Percentiles rank a stretch among this genome's conserved stretches.
These are phyloP conservation scores for Paramormyrops kingsleyae DNA, from an alignment of 2,113 vertebrate species.

Conservation along the genomic window DNA sequence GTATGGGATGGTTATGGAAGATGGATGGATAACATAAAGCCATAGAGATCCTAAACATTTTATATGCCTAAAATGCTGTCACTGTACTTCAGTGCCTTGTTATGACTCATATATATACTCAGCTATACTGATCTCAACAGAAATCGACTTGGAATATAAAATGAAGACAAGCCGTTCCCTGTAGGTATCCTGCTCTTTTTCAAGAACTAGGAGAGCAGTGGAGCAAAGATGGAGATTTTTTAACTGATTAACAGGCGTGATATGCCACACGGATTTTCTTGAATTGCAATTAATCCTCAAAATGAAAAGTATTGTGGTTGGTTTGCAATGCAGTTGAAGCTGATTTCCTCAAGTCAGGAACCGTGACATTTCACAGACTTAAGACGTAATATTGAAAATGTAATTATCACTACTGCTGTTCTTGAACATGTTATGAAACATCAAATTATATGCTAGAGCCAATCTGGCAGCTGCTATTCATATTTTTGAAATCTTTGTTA, in stretches of 20 bases:
- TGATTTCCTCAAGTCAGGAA: background rate
- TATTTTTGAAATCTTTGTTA: background rate
- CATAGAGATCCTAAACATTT: background rate
- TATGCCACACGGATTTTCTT: background rate
- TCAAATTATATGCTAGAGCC: background rate
- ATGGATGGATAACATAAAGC: background rate
- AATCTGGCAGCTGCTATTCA: background rate
- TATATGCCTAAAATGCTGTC: background rate
- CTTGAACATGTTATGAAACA: background rate
- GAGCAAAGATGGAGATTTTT: background rate
- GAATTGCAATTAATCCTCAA: background rate
- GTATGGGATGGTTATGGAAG: background rate
- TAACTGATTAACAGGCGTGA: background rate
- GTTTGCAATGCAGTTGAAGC: background rate
- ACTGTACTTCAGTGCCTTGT: background rate
- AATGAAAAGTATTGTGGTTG: background rate
- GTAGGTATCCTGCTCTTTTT: background rate
- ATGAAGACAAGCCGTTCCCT: background rate
- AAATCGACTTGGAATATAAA: background rate
- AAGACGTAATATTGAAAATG: background rate
- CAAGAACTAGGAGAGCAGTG: background rate
- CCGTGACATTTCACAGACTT: background rate
- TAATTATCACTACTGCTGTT: background rate
- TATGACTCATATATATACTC: background rate
- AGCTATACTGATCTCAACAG: background rate